phyloP scores from a whole-genome alignment of 2,888 invertebrate genomes.

The Morpho helenor region DNA sequence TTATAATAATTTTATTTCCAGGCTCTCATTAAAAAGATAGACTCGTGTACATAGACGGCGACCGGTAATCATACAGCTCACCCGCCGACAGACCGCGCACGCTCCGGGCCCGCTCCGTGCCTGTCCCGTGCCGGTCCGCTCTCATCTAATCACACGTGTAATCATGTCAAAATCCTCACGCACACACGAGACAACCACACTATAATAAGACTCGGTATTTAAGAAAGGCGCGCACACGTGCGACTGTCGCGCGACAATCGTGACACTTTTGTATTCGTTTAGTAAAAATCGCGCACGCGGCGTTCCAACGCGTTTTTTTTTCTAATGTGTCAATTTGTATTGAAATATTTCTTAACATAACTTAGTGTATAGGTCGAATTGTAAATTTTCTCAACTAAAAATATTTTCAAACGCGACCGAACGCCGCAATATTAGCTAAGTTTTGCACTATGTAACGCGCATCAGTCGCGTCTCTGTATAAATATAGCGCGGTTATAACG shows the following conservation, averaged over 20 bases:
- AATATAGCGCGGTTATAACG: slow-evolving; percentile 3
- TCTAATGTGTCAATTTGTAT: slow-evolving; percentile 28
- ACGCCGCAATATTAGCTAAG: slow-evolving; percentile 11
- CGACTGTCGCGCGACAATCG: slow-evolving; percentile 2
- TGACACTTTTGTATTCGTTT: slow-evolving; percentile 5
- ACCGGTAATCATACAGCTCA: slow-evolving; percentile 33
- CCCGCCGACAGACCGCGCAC: slow-evolving; percentile 25
- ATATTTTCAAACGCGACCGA: slow-evolving; percentile 15
- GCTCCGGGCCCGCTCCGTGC: slow-evolving; percentile 7
- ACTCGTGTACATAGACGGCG: slow-evolving; percentile 55
- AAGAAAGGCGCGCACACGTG: neutral
- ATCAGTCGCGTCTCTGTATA: slow-evolving; percentile 9
- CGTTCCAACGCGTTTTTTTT: slow-evolving; percentile 15
- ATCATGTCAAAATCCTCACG: neutral
- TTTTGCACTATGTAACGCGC: neutral
- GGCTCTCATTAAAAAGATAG: slow-evolving; percentile 39
- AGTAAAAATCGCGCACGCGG: slow-evolving; percentile 6
- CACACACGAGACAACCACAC: neutral
- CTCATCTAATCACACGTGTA: slow-evolving; percentile 4
- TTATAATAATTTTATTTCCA: slow-evolving; percentile 30
- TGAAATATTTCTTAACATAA: slow-evolving; percentile 23
- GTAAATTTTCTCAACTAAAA: slow-evolving; percentile 24
- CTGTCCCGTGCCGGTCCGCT: slow-evolving; percentile 3
- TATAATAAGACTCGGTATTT: neutral
- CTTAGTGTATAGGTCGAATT: slow-evolving; percentile 27